Conservation (phyloP, 2,888 invertebrate species). For the Hermaeophaga mercurialis region DNA sequence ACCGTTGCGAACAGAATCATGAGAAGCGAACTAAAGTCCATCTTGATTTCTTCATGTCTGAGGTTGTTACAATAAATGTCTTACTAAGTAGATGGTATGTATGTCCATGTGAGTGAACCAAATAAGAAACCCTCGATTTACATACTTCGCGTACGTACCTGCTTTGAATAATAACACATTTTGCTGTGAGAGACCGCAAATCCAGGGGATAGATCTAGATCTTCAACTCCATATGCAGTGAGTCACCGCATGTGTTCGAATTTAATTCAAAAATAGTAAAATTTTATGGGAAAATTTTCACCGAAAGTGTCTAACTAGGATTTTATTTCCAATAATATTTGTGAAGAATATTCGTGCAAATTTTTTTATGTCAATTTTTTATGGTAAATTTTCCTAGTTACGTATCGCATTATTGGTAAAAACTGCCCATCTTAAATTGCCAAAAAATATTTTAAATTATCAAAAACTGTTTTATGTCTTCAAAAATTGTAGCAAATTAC, state of each 20-base stretch:
- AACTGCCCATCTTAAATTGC: too few relatives aligned
- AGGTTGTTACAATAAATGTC: conserved; percentile 34
- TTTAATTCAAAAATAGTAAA: too few relatives aligned
- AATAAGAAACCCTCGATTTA: conserved; percentile 37
- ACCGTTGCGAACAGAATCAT: conserved; percentile 6
- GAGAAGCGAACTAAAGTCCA: conserved; percentile 26
- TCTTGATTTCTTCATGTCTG: conserved; percentile 27
- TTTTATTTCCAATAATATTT: too few relatives aligned
- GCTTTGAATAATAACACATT: conserved; percentile 37
- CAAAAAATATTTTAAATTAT: too few relatives aligned
- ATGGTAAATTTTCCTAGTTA: too few relatives aligned
- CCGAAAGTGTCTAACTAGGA: too few relatives aligned
- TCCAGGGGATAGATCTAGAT: not conserved
- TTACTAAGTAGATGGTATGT: conserved; percentile 38
- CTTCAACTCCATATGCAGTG: not conserved
- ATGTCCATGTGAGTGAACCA: conserved; percentile 35
- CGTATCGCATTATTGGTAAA: too few relatives aligned
- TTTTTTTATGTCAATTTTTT: too few relatives aligned
- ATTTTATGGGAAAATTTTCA: too few relatives aligned
- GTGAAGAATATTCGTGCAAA: too few relatives aligned
- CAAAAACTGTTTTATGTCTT: too few relatives aligned
- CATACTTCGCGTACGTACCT: conserved; percentile 37
- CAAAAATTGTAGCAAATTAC: too few relatives aligned
- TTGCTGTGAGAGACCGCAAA: conserved; percentile 16
- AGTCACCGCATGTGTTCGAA: not conserved